Evolutionary conservation across 64 coral and sea anemone species (phyloP).

Genomic region (Porites australiensis): DNA sequence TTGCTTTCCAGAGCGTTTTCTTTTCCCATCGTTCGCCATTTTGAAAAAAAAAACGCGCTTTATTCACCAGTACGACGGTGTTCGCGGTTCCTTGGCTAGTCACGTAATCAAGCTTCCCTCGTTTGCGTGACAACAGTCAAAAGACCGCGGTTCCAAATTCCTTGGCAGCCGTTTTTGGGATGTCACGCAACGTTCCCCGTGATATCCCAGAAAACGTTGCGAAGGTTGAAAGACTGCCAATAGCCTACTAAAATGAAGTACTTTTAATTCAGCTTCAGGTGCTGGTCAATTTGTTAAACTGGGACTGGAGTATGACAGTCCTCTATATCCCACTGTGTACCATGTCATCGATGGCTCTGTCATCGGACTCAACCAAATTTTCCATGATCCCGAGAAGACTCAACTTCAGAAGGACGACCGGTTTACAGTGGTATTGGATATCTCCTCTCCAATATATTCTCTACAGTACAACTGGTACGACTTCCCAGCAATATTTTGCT

Average conservation of each 20-base stretch:
- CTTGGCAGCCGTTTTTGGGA: too few species aligned
- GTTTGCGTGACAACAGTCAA: too few species aligned
- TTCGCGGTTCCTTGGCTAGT: too few species aligned
- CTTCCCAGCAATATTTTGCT: neutral
- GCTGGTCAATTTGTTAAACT: neutral
- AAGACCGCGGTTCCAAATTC: too few species aligned
- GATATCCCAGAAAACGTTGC: neutral
- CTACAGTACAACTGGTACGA: neutral
- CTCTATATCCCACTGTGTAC: neutral
- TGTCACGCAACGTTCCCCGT: neutral
- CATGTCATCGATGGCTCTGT: neutral
- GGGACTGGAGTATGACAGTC: neutral
- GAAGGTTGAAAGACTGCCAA: neutral
- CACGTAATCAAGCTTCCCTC: too few species aligned
- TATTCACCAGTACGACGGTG: too few species aligned
- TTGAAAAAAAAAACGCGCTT: neutral
- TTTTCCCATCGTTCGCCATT: neutral
- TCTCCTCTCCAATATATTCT: neutral
- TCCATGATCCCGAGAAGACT: neutral
- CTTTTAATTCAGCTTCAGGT: constrained; percentile 12
- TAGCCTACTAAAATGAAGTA: neutral
- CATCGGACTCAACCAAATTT: neutral
- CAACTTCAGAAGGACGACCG: neutral
- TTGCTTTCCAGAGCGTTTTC: neutral
- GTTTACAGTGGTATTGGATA: neutral